Evolutionary conservation across 2,797 vertebrate species (phyloP), one percentile per base, ranked within the genome.

Genomic region (Xenops minutus): DNA sequence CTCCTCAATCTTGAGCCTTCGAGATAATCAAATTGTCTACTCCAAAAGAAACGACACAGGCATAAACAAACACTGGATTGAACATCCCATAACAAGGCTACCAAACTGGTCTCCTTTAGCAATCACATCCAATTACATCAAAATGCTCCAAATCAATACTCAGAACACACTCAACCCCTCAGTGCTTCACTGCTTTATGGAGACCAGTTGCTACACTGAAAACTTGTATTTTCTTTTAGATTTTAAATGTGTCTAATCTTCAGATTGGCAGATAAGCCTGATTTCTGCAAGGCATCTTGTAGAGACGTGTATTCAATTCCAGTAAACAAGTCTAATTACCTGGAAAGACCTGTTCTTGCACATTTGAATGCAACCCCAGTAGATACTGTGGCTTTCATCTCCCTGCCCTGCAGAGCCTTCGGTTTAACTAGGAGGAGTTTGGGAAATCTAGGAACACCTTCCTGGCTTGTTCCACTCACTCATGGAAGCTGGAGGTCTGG

Each of bases 301-400:
- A 83, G 88, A 82, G 95, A 91, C 92, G 95, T 81, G 82, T 30
- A 54, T 61, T 85, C 62, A 7, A 6, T 59, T 66, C 73, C 75
- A 58, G 93, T 88, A 86, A 94, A 95, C 81, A 94, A 36, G 63
- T 18, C 17, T 93, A 92, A 96, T 94, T 67, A 88, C 74, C 96
- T 93, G 74, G 96, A 46, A 89, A 93, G 95, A 97, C 97, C 96
- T 88, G 97, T 97, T 97, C 63, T 29, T 27, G 89, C 58, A 22
- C 68, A 49, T 85, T 54, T 67, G 74, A 84, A 44, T 48, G 46
- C 83, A 58, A 74, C 74, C 88, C 66, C 51, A 19, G 8, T 3
- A 41, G 86, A 51, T 54, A 9, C 7, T 23, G 44, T 10, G 46
- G 46, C 72, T 82, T 86, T 95, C 91, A 66, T 74, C 64, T 89